Evolutionary conservation across 2,797 vertebrate species (phyloP).

Genomic region (Mallotus villosus): DNA sequence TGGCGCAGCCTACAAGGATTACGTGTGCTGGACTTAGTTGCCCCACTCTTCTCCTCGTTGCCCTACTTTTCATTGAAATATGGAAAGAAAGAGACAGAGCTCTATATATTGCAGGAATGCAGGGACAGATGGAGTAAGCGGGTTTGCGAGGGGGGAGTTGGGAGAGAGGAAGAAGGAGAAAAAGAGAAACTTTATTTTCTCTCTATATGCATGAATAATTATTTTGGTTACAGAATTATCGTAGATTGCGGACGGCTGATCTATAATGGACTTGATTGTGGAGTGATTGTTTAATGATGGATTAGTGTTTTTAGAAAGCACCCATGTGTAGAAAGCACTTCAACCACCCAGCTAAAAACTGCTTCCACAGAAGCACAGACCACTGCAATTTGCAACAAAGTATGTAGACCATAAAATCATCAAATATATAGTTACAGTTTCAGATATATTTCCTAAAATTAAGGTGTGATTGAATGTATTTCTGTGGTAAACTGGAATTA

Average conservation of each 20-base stretch:
- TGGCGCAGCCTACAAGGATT: slow-evolving; percentile 70
- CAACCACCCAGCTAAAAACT: too few relatives aligned
- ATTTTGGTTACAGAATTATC: slow-evolving; percentile 1
- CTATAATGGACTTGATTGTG: neutral
- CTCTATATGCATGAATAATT: neutral
- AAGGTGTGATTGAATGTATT: neutral
- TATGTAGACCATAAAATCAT: too few relatives aligned
- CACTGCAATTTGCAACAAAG: neutral
- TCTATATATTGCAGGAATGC: slow-evolving; percentile 49
- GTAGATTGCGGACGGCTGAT: neutral
- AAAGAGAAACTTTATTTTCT: neutral
- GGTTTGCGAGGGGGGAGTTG: neutral
- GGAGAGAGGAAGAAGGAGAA: neutral
- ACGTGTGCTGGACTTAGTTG: slow-evolving; percentile 69
- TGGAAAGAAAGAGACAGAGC: slow-evolving; percentile 50
- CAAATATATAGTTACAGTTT: too few relatives aligned
- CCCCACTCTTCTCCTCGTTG: slow-evolving; percentile 68
- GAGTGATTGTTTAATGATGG: neutral
- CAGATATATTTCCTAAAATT: neutral
- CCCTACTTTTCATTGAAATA: slow-evolving; percentile 76
- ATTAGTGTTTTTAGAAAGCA: too few relatives aligned
- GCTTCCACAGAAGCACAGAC: neutral
- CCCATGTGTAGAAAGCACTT: too few relatives aligned
- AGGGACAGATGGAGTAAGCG: slow-evolving; percentile 55
- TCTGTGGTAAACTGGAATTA: too few relatives aligned